Base-by-base conservation (phyloP, 2,888 invertebrate genomes). In the Lasius fuliginosus region DNA sequence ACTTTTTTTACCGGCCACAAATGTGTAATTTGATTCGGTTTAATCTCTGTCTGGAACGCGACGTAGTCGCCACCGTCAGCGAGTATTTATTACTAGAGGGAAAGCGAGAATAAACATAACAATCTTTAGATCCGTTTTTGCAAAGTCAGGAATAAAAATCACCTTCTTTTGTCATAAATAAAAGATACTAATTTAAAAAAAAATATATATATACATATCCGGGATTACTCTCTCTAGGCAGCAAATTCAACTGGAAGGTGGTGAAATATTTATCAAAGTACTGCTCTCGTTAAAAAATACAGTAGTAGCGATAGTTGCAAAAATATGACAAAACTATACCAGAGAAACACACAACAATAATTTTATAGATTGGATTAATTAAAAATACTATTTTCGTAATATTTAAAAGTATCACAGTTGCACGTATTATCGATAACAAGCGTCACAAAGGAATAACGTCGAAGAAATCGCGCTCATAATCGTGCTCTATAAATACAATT, bases 1-100 rank as follows among this genome's bases (percentile, higher is more conserved):
- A 74, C 64, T 82, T 82, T 76, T 49, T 82, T 82, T 76, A 53
- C 33, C 33, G 15, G 56, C 77, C 62, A 53, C 82, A 77, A 82
- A 89, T 88, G 81, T 88, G 84, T 89, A 88, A 88, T 88, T 88
- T 88, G 82, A 86, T 85, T 87, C 85, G 82, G 81, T 85, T 89
- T 89, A 88, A 88, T 88, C 88, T 81, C 79, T 64, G 84, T 76
- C 84, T 71, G 60, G 74, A 49, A 42, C 81, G 64, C 73, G 83
- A 79, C 82, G 82, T 49, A 58, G 36, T 33, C 49, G 65, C 36
- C 46, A 77, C 46, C 64, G 68, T 69, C 69, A 71, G 49, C 74
- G 83, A 68, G 85, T 87, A 87, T 87, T 88, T 89, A 88, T 89
- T 89, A 87, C 86, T 74, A 76, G 83, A 33, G 46, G 60, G 73